Base-by-base conservation (phyloP, 2,113 vertebrate species). In the human (Homo sapiens) region DNA sequence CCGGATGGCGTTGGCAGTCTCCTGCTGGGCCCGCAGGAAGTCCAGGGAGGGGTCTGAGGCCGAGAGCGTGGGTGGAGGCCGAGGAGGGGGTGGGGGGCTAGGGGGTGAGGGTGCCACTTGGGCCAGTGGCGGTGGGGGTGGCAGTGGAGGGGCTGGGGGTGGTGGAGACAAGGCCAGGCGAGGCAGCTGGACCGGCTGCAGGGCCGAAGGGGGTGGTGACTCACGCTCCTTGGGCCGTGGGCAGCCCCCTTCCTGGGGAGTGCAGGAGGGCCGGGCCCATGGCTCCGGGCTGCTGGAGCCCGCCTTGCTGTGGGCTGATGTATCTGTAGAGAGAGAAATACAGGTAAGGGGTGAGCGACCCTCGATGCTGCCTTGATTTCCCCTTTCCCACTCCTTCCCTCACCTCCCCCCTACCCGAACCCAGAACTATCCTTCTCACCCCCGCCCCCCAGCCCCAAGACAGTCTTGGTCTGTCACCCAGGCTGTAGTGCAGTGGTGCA, bases 21-120 rank as follows among this genome's bases (percentile, higher is more conserved):
- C 98, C 90, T 98, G 97, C 93, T 98, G 98, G 1, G 98, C 98
- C 38, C 98, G 97, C 32, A 98, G 97, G 96, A 98, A 98, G 95
- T 98, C 98, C 96, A 98, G 98, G 11, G 98, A 97, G 43, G 98
- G 96, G 27, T 98, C 98, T 3, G 92, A 66, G 66, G 83, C 61
- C 0, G 83, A 72, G 35, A 95, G 81, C 2, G 23, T 40, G 48
- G 85, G 45, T 0, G 78, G 92, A 45, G 90, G 82, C 38, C 50
- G 78, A 6, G 78, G 92, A 75, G 94, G 75, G 0, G 86, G 87
- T 1, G 87, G 96, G 0, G 97, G 94, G 1, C 94, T 92, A 5
- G 97, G 96, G 30, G 97, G 89, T 1, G 89, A 89, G 3, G 97
- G 93, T 10, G 97, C 79, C 27, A 86, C 97, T 14, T 87, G 98